Conservation (phyloP, 1,140 invertebrate genomes). For the Littorina saxatilis region DNA sequence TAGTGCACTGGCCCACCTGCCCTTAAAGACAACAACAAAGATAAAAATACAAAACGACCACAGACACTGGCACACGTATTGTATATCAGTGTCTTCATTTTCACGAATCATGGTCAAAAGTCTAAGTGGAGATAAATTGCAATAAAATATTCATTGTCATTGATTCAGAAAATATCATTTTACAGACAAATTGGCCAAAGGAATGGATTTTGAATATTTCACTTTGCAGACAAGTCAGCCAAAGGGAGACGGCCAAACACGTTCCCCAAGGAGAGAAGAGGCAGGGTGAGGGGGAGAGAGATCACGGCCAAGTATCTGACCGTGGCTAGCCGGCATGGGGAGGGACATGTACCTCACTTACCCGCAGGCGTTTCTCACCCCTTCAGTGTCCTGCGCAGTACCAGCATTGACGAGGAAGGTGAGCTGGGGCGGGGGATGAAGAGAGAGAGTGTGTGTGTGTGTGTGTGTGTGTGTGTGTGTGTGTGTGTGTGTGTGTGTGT, state of each 20-base stretch:
- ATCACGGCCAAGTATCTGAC: not conserved
- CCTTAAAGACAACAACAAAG: too few relatives aligned
- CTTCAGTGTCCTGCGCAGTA: not conserved
- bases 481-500: not conserved
- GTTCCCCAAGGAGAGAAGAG: slow-evolving; percentile 10
- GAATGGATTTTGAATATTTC: too few relatives aligned
- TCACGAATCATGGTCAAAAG: too few relatives aligned
- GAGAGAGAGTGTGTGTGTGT: not conserved
- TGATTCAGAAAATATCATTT: too few relatives aligned
- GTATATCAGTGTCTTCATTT: too few relatives aligned
- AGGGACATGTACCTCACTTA: not conserved
- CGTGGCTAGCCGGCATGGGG: not conserved
- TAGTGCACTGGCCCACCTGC: too few relatives aligned
- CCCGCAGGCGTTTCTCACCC: too few relatives aligned
- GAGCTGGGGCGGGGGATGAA: not conserved
- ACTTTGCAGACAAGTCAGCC: slow-evolving; percentile 4
- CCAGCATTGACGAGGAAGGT: slow-evolving; percentile 19
- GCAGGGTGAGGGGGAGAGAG: not conserved
- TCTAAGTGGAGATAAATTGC: too few relatives aligned
- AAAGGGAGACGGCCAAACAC: slow-evolving; percentile 24
- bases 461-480: not conserved
- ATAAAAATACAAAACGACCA: too few relatives aligned
- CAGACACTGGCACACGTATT: too few relatives aligned
- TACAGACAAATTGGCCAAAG: too few relatives aligned
- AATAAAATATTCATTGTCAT: too few relatives aligned